Evolutionary conservation across 2,113 vertebrate species (phyloP), one percentile per base, ranked within the genome.

Genomic region (Chamaea fasciata): DNA sequence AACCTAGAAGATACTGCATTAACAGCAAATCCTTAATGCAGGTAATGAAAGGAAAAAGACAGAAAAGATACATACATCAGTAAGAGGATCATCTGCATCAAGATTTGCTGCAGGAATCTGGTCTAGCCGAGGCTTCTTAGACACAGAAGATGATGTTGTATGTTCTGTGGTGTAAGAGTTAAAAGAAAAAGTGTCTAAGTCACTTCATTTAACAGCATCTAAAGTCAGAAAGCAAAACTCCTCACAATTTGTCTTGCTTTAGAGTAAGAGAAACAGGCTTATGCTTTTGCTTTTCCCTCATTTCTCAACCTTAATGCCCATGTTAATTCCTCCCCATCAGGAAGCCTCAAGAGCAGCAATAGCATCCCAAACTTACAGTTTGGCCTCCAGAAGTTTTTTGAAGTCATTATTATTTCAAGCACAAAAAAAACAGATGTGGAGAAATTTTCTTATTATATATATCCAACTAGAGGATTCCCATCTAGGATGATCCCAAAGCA

Each of bases 41-140:
- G 56, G 13, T 42, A 85, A 88, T 7, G 8, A 57, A 76, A 92
- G 11, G 21, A 50, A 75, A 42, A 63, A 27, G 57, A 62, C 18
- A 55, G 20, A 65, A 60, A 50, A 39, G 46, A 83, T 76, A 97
- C 98, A n/a, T 97, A 99, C 99, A 80, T 99, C 99, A 76, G 99
- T 99, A 46, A 99, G 98, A 15, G 99, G 99, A 82, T 99, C 99
- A 30, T 99, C 99, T 15, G 99, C 99, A 95, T 99, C 99, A 47
- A 99, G 98, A 96, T 99, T 99, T 86, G 99, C 99, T 11, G 99
- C 99, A 83, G 99, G 99, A 95, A 99, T 99, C 97, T 99, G 99
- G 97, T 99, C 99, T 81, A 99, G 97, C 13, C 99, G 98, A 87
- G 99, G 99, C 64, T 99, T 99, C 97, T 99, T 99, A 39, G 99